These are phyloP conservation scores for Barbus barbus DNA, from an alignment of 2,113 vertebrate species.

Conservation along the genomic window DNA sequence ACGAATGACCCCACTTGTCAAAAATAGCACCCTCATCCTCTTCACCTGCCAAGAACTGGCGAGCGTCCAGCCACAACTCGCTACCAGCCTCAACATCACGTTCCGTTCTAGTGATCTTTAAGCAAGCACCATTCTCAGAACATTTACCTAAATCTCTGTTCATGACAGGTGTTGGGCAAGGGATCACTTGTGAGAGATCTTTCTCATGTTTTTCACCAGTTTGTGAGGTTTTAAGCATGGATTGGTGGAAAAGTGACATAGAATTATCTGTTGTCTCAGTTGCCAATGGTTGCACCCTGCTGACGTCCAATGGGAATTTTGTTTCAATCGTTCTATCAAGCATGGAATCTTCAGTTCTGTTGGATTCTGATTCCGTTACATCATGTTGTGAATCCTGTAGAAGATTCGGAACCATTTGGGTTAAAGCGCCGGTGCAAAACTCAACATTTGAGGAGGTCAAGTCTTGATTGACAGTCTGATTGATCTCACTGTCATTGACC, in stretches of 20 bases:
- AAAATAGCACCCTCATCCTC: slow-evolving; percentile 68
- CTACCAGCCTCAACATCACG: slow-evolving; percentile 57
- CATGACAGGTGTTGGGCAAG: slow-evolving; percentile 10
- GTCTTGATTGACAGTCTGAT: slow-evolving; percentile 22
- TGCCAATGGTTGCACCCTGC: not conserved
- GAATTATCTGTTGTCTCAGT: not conserved
- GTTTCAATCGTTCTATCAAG: not conserved
- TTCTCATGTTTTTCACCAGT: slow-evolving; percentile 43
- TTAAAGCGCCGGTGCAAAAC: not conserved
- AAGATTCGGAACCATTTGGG: not conserved
- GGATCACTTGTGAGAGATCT: slow-evolving; percentile 48
- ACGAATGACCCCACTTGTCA: slow-evolving; percentile 75
- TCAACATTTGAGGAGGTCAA: slow-evolving; percentile 11
- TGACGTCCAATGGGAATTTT: not conserved
- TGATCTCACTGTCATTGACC: not conserved
- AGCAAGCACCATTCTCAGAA: slow-evolving; percentile 31
- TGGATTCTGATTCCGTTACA: not conserved
- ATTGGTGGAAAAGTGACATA: slow-evolving; percentile 17
- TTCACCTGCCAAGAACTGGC: slow-evolving; percentile 70
- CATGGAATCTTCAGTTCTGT: not conserved
- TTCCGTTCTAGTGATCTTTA: slow-evolving; percentile 48
- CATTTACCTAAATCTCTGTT: not conserved
- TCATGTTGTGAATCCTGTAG: not conserved
- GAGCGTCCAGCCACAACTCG: slow-evolving; percentile 74
- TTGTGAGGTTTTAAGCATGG: slow-evolving; percentile 39